phyloP scores from a whole-genome alignment of 2,888 invertebrate species.

The Melipona bicolor region DNA sequence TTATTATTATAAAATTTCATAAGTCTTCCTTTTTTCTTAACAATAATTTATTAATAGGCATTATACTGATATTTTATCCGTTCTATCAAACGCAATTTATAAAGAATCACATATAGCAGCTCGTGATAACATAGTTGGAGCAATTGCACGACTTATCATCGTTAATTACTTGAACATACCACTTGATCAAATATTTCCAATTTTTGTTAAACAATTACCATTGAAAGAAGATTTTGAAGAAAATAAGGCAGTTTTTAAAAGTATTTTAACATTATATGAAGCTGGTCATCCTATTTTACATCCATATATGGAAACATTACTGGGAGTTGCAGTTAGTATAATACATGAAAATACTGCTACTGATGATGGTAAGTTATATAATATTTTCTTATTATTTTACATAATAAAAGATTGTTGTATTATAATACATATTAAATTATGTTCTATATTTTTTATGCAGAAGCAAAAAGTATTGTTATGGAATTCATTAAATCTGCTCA shows the following conservation, averaged over 20 bases:
- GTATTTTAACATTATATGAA: slow-evolving; percentile 87
- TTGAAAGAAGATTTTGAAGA: slow-evolving; percentile 91
- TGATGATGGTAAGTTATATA: slow-evolving; percentile 84
- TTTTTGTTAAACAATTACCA: slow-evolving; percentile 89
- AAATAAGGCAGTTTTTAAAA: slow-evolving; percentile 89
- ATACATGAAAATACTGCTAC: slow-evolving; percentile 86
- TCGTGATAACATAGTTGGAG: slow-evolving; percentile 92
- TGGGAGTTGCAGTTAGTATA: slow-evolving; percentile 86
- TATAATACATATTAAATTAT: neutral
- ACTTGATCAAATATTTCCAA: slow-evolving; percentile 90
- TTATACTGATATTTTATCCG: slow-evolving; percentile 88
- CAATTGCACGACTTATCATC: slow-evolving; percentile 90
- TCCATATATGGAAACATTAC: slow-evolving; percentile 85
- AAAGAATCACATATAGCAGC: slow-evolving; percentile 88
- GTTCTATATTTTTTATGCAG: slow-evolving; percentile 80
- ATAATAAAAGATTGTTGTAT: neutral
- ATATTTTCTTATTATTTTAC: neutral
- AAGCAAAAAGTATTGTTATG: slow-evolving; percentile 84
- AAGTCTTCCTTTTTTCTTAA: slow-evolving; percentile 59
- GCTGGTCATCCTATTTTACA: slow-evolving; percentile 86
- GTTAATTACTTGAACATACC: slow-evolving; percentile 88
- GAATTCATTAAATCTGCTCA: slow-evolving; percentile 86
- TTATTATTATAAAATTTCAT: neutral
- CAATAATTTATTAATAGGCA: slow-evolving; percentile 83
- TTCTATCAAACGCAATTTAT: slow-evolving; percentile 88